A percentile compares a stretch with the other conserved stretches of the same genome.
These are phyloP conservation scores for Athene noctua DNA, from an alignment of 2,113 vertebrate genomes.

Conservation along the genomic window DNA sequence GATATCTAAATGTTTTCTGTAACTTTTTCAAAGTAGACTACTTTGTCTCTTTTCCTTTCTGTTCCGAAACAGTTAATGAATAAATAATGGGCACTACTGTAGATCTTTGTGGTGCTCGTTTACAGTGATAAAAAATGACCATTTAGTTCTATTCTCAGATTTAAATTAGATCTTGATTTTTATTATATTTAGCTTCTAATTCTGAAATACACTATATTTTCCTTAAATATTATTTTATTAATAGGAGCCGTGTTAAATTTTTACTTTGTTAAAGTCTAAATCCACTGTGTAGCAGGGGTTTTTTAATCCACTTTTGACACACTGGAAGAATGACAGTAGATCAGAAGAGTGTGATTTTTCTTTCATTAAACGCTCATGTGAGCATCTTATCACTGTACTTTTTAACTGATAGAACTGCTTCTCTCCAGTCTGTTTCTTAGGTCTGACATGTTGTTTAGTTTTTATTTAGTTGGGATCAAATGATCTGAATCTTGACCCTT, in stretches of 20 bases:
- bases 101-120: not conserved
- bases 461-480: not conserved
- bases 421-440: not conserved
- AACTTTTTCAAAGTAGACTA: not conserved
- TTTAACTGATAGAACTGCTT: not conserved
- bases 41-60: not conserved
- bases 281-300: not conserved
- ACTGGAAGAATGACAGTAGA: not conserved
- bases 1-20: not conserved
- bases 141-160: not conserved
- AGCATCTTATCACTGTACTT: not conserved
- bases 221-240: not conserved
- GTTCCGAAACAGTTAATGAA: not conserved
- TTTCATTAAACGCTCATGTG: not conserved
- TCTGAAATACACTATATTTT: not conserved
- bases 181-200: not conserved
- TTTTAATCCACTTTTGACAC: not conserved
- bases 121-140: not conserved
- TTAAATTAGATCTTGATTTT: not conserved
- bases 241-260: not conserved
- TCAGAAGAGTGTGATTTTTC: not conserved
- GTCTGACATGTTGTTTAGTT: not conserved
- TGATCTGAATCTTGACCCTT: not conserved
- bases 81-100: not conserved
- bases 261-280: not conserved